Base-by-base conservation (phyloP, 1,140 invertebrate genomes). In the Drosophila miranda region DNA sequence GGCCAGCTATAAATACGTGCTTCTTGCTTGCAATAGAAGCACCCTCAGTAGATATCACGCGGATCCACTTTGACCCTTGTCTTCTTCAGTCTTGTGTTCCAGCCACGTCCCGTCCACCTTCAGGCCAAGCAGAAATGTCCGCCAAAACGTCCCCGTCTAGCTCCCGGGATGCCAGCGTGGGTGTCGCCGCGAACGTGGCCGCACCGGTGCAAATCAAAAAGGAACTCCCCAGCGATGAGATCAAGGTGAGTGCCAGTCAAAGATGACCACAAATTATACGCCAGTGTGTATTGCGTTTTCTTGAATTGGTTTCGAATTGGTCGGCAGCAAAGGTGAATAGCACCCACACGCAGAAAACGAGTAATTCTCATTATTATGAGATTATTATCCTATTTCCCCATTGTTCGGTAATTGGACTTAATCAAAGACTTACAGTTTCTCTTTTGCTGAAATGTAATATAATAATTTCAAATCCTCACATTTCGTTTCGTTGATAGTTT, bases 201-300 rank as follows among this genome's bases (percentile, higher is more conserved):
- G 48, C 58, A 62, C 56, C 75, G 72, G 73, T 91, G 13, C 91
- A 91, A 63, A 91, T 93, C 44, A 92, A 93, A 68, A 92, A 92
- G 63, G 92, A 92, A 76, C 59, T 91, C 57, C 89, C 91, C 19
- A 91, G 91, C 57, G 92, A 92, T 78, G 92, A 93, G 78, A 92
- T 93, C 59, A 92, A 92, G 91, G 92, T 92, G 81, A 64, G 71
- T 57, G 4, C n/a, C 1, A 41, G 26, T 43, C 38, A 21, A 73
- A 67, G 73, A 81, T 78, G 52, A 61, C 50, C 53, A 80, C 46
- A 56, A 60, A 45, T 30, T 28, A 45, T 28, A 28, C 6, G 7
- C 26, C 26, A 41, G 41, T 44, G 16, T 38, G 42, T 14, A 44
- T 57, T 57, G 34, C 13, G 6, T 34, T 67, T 49, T 44, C 11